A percentile compares a stretch with the other conserved stretches of the same genome.
Evolutionary conservation across 2,888 invertebrate genomes (phyloP).

Genomic region (Hypomecis punctinalis): DNA sequence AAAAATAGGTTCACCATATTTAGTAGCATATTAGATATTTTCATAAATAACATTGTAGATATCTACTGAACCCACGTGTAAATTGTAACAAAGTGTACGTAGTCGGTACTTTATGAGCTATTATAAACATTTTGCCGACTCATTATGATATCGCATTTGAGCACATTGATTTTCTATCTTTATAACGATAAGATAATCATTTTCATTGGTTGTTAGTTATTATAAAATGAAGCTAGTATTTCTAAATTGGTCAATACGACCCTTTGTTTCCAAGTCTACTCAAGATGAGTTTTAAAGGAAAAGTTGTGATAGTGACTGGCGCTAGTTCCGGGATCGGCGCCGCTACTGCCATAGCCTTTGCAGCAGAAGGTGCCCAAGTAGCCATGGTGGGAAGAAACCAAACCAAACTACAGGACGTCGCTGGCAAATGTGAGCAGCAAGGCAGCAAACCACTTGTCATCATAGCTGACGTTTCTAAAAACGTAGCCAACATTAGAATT

Average conservation of each 20-base stretch:
- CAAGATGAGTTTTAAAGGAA: conserved; percentile 48
- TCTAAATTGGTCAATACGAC: background rate
- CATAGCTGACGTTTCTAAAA: conserved; percentile 12
- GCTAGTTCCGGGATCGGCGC: conserved; percentile 54
- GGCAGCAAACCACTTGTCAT: conserved; percentile 19
- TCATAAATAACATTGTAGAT: no score
- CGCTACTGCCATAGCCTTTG: conserved; percentile 40
- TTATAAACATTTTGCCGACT: background rate
- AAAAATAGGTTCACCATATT: no score
- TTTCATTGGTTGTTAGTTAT: no score
- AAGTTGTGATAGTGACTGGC: conserved; percentile 52
- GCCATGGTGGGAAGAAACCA: conserved; percentile 47
- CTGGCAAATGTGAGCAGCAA: conserved; percentile 10
- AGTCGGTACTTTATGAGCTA: background rate
- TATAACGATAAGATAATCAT: background rate
- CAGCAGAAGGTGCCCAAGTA: conserved; percentile 45
- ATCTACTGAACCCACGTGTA: no score
- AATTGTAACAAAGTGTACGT: no score
- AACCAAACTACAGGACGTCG: conserved; percentile 38
- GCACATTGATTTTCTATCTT: background rate
- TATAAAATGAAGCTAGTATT: background rate
- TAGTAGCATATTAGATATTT: no score
- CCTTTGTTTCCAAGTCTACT: background rate
- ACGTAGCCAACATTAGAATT: conserved; percentile 9
- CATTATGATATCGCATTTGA: background rate